phyloP scores from a whole-genome alignment of 2,113 vertebrate species.

The Opisthocomus hoazin region DNA sequence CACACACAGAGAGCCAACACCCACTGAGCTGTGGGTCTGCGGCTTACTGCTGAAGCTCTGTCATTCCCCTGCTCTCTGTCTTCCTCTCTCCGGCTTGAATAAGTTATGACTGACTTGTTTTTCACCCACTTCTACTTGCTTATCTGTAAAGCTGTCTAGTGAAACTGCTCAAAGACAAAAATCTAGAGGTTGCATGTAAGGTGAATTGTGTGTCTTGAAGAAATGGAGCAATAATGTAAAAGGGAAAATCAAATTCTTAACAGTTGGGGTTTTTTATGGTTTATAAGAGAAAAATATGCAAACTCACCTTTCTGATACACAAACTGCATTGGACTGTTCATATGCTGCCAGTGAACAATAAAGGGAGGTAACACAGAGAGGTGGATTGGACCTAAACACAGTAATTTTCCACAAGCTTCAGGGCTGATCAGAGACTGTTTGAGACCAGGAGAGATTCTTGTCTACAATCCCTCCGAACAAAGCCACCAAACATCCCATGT shows the following conservation, averaged over 20 bases:
- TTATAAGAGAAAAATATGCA: neutral
- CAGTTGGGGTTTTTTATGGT: neutral
- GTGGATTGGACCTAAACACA: neutral
- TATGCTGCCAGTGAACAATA: neutral
- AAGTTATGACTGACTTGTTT: neutral
- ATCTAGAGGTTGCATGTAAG: neutral
- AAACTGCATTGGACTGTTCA: neutral
- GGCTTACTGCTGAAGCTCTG: neutral
- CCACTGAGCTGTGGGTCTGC: neutral
- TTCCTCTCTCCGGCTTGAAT: neutral
- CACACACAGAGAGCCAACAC: neutral
- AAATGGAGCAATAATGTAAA: neutral
- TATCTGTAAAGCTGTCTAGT: neutral
- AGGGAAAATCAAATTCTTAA: neutral
- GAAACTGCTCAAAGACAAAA: neutral
- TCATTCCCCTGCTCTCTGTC: neutral
- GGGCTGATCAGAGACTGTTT: neutral
- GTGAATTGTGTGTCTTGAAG: neutral
- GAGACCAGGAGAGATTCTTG: neutral
- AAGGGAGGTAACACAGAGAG: neutral
- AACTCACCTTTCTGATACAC: neutral
- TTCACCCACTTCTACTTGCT: neutral
- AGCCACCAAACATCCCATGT: accelerated
- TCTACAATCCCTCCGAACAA: neutral
- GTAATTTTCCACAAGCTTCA: neutral